Conservation (phyloP, 2,113 vertebrate genomes). For the Heteronetta atricapilla region DNA sequence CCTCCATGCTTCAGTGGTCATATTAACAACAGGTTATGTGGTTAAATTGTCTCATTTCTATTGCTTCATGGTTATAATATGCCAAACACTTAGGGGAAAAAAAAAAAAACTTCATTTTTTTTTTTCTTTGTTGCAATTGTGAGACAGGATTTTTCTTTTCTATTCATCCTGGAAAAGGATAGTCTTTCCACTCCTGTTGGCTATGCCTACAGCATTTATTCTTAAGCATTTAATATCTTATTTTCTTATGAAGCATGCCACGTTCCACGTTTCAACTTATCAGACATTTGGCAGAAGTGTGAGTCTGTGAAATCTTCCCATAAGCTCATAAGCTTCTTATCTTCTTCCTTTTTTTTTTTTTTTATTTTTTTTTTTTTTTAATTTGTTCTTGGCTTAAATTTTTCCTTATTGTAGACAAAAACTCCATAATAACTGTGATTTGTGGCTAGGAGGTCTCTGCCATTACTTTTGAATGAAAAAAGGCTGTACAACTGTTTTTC, state of each 20-base stretch:
- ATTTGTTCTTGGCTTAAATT: neutral
- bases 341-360: neutral
- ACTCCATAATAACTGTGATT: neutral
- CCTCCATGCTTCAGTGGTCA: neutral
- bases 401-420: neutral
- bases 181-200: neutral
- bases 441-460: neutral
- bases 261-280: neutral
- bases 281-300: neutral
- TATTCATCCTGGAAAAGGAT: neutral
- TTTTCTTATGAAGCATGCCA: neutral
- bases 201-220: neutral
- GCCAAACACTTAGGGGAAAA: neutral
- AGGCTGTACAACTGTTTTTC: neutral
- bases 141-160: neutral
- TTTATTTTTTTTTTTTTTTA: neutral
- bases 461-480: neutral
- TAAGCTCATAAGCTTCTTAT: neutral
- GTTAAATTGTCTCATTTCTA: neutral
- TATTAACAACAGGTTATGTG: neutral
- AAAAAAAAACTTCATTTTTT: neutral
- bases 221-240: neutral
- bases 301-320: neutral
- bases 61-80: neutral
- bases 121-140: neutral